Base-by-base conservation (phyloP, 2,888 invertebrate genomes). In the Macrophya annulata region DNA sequence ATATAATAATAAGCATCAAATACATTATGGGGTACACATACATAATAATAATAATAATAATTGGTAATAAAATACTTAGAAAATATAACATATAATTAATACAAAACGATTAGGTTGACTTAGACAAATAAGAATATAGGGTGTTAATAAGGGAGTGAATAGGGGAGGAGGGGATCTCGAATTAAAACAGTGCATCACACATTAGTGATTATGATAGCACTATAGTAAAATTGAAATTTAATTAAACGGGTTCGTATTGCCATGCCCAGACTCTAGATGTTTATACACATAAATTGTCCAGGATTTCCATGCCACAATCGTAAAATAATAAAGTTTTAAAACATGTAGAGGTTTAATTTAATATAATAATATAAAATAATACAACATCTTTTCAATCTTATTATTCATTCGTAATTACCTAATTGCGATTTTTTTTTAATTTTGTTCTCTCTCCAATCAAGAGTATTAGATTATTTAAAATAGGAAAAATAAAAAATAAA, bases 1-100 rank as follows among this genome's bases (percentile, higher is more conserved):
- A 55, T 55, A 71, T 9, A 79, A 79, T 79, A 40, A 79, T 79
- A 81, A 81, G 21, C 68, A 48, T 59, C 21, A 59, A 62, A 81
- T 45, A 55, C 40, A 62, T 65, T 81, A 81, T 62, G 65, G 65
- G 55, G 81, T 81, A 81, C 43, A 81, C n/a, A 81, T 55, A 81
- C 37, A 77, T 40, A 62, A 81, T 65, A 51, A 40, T 40, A 55
- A 55, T 79, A 43, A 79, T 68, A 83, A 45, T 68, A 83, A 68
- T 68, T 31, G 68, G 71, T 68, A 85, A 82, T 85, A 85, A 72
- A 85, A 59, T 82, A 85, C 51, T 55, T 81, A 77, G 71, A 71
- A 82, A 82, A 82, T 82, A 81, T 68, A 85, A 79, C 45, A 82
- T 55, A 85, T 82, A 85, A 85, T 77, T 59, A 82, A 85, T 82